These are phyloP conservation scores for Linyphia triangularis DNA, from an alignment of 2,888 invertebrate genomes.

Conservation along the genomic window DNA sequence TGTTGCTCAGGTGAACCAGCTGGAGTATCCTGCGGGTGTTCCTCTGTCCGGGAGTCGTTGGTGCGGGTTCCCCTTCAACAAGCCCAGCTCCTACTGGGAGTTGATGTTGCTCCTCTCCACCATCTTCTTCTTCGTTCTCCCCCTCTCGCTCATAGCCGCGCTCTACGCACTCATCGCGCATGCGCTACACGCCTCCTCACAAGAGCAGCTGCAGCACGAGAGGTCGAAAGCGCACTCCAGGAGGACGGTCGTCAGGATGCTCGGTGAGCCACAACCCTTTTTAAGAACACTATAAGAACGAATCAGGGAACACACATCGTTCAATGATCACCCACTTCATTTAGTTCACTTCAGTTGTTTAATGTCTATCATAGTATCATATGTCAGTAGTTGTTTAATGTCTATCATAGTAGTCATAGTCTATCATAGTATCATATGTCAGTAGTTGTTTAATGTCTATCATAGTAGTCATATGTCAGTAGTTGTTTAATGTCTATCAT, in stretches of 20 bases:
- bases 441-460: no score
- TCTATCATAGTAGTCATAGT: no score
- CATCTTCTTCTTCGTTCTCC: slow-evolving; percentile 81
- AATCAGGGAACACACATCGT: no score
- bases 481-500: no score
- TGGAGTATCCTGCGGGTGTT: slow-evolving; percentile 43
- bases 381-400: no score
- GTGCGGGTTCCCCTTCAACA: slow-evolving; percentile 79
- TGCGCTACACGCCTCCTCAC: slow-evolving; percentile 77
- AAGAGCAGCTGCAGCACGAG: slow-evolving; percentile 77
- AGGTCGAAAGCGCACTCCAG: slow-evolving; percentile 79
- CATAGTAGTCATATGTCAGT: no score
- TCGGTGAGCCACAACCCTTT: no score
- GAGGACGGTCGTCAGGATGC: slow-evolving; percentile 79
- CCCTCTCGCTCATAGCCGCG: slow-evolving; percentile 80
- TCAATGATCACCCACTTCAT: not conserved
- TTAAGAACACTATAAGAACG: no score
- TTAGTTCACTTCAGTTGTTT: not conserved
- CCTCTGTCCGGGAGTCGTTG: slow-evolving; percentile 78
- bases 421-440: no score
- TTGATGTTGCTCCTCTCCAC: slow-evolving; percentile 80
- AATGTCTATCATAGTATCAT: not conserved
- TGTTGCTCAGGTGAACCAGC: slow-evolving; percentile 18
- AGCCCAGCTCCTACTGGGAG: slow-evolving; percentile 77
- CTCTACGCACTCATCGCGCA: slow-evolving; percentile 80